A percentile compares a stretch with the other conserved stretches of the same genome.
phyloP scores from a whole-genome alignment of 2,113 vertebrate genomes.

The Chaetodon trifascialis region DNA sequence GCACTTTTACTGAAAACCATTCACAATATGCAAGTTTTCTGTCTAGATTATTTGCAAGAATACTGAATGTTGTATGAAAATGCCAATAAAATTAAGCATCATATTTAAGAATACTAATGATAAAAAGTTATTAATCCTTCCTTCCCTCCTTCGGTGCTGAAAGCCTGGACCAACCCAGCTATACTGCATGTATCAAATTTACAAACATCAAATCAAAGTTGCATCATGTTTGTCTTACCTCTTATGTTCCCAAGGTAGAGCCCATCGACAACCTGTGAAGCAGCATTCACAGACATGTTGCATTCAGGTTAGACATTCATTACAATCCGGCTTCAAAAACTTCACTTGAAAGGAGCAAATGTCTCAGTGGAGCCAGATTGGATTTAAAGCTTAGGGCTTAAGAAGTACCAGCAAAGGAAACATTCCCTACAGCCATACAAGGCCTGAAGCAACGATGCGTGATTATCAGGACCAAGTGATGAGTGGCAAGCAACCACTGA shows the following conservation, averaged over 20 bases:
- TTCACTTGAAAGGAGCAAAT: constrained; percentile 52
- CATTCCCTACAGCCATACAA: constrained; percentile 64
- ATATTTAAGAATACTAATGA: not conserved
- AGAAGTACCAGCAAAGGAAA: constrained; percentile 52
- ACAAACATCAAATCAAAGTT: constrained; percentile 13
- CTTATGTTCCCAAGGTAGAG: constrained; percentile 92
- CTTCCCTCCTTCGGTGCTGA: not conserved
- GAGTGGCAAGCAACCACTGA: constrained; percentile 20
- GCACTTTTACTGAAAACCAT: not conserved
- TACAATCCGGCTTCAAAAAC: constrained; percentile 33
- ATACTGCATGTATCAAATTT: not conserved
- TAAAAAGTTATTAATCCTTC: not conserved
- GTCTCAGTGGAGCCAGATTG: constrained; percentile 49
- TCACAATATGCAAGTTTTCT: not conserved
- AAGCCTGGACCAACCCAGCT: not conserved
- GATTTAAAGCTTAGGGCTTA: constrained; percentile 74
- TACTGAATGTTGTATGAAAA: not conserved
- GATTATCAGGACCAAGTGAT: constrained; percentile 50
- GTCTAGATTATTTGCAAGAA: not conserved
- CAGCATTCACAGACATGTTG: constrained; percentile 70
- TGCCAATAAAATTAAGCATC: not conserved
- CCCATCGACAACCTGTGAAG: constrained; percentile 87
- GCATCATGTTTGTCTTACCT: constrained; percentile 82
- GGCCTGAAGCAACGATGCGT: constrained; percentile 57
- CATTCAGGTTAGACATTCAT: constrained; percentile 41